Percentiles rank a stretch among this genome's conserved stretches.
Conservation (phyloP, 2,888 invertebrate genomes). For the Drosophila birchii region DNA sequence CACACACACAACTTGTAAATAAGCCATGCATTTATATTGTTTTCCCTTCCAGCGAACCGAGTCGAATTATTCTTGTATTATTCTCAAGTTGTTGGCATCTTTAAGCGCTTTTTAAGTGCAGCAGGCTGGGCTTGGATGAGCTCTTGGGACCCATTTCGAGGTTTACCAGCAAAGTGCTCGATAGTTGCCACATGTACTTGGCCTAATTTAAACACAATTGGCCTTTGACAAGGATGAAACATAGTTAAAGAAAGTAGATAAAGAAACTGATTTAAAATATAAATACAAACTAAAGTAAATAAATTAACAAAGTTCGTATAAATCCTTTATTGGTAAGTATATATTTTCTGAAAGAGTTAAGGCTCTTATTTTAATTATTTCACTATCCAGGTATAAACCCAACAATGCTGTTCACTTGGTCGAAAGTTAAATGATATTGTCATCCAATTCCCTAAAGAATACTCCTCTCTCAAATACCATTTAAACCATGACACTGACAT, state of each 20-base stretch:
- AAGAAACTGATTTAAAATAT: no score
- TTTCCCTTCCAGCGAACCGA: conserved; percentile 29
- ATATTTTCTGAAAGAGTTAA: not conserved
- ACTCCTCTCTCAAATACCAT: conserved; percentile 1
- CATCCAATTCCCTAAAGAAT: not conserved
- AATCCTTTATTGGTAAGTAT: not conserved
- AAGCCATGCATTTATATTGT: conserved; percentile 49
- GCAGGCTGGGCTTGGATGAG: conserved; percentile 8
- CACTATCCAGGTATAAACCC: not conserved
- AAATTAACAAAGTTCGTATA: not conserved
- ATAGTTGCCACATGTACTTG: conserved; percentile 6
- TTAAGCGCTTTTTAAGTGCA: conserved; percentile 42
- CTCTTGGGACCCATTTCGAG: conserved; percentile 13
- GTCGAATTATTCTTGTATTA: conserved; percentile 16
- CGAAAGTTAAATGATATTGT: not conserved
- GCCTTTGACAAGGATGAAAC: not conserved
- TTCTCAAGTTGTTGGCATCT: conserved; percentile 23
- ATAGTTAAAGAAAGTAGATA: not conserved
- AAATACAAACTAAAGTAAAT: not conserved
- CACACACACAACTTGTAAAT: conserved; percentile 50
- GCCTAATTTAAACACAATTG: conserved; percentile 12
- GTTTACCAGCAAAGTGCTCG: conserved; percentile 3
- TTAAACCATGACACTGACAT: conserved; percentile 11
- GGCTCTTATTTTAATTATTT: not conserved
- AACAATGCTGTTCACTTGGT: not conserved